Base-by-base conservation (phyloP, 2,888 invertebrate species). In the Agrotis clavis region DNA sequence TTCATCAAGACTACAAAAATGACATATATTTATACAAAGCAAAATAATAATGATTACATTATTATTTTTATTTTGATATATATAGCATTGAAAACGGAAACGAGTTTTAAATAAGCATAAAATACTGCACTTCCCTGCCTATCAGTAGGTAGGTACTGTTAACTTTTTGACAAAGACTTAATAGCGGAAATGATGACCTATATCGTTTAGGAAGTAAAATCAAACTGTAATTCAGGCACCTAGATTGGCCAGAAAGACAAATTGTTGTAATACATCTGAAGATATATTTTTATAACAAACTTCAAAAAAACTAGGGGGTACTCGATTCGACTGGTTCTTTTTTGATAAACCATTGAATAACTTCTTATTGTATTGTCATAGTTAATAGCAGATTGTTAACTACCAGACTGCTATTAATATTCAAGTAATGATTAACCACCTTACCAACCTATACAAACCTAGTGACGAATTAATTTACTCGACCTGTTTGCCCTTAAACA, bases 401-500 rank as follows among this genome's bases (percentile, higher is more conserved):
- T 41, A 9, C 41, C 41, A 41, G 4, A 21, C 13, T 56, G 35
- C 4, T 11, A 47, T n/a, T 67, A 41, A 41, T 48, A 35, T 47
- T 48, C 54, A 35, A 50, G 56, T 57, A 68, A 48, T 16, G n/a
- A 1, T 41, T 2, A 59, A n/a, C 48, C 3, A 41, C 6, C 45
- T 1, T 16, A 47, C 21, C 21, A 14, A 41, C n/a, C 16, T 41
- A 48, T 64, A 19, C 16, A 59, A 16, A 57, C 18, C 18, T 6
- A 53, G 64, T 77, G 16, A 67, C 54, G 65, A 77, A 67, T 72
- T 72, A 69, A 77, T 69, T 30, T 11, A 30, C 21, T 60, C 41
- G 45, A 77, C 78, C 63, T 54, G 57, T 66, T 71, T 67, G 61
- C 70, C 77, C 54, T 81, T 66, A 64, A 11, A 54, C 51, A 53